Evolutionary conservation across 1,140 invertebrate species (phyloP).

Genomic region (Saccostrea echinata): DNA sequence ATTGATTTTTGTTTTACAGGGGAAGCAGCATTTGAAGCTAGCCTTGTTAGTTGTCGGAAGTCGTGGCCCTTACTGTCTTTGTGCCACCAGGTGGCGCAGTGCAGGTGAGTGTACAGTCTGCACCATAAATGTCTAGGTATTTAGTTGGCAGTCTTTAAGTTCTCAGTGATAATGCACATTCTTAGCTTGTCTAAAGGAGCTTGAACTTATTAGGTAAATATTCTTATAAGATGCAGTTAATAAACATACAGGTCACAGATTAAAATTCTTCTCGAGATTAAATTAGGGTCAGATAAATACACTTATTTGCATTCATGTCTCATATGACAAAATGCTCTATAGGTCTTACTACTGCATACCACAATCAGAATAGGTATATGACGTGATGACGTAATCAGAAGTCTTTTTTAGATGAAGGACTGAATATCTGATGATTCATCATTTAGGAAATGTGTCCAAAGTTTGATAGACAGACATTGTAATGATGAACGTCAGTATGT

Average conservation of each 20-base stretch:
- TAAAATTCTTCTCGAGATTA: neutral
- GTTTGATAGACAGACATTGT: neutral
- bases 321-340: neutral
- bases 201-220: neutral
- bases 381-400: neutral
- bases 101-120: constrained; percentile 44
- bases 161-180: neutral
- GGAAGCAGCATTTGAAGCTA: constrained; percentile 46
- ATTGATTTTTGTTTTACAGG: constrained; percentile 37
- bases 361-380: neutral
- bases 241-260: neutral
- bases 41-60: constrained; percentile 52
- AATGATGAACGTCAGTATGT: neutral
- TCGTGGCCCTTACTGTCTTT: constrained; percentile 54
- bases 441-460: neutral
- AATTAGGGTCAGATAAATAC: neutral
- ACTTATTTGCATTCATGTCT: neutral
- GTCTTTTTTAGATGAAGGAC: neutral
- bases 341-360: neutral
- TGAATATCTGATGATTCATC: constrained; percentile 8
- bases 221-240: constrained; percentile 10
- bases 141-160: neutral
- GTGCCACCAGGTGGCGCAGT: constrained; percentile 57
- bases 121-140: neutral
- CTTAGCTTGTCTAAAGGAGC: neutral